Conservation (phyloP, 2,113 vertebrate genomes). For the Rhodinocichla rosea region DNA sequence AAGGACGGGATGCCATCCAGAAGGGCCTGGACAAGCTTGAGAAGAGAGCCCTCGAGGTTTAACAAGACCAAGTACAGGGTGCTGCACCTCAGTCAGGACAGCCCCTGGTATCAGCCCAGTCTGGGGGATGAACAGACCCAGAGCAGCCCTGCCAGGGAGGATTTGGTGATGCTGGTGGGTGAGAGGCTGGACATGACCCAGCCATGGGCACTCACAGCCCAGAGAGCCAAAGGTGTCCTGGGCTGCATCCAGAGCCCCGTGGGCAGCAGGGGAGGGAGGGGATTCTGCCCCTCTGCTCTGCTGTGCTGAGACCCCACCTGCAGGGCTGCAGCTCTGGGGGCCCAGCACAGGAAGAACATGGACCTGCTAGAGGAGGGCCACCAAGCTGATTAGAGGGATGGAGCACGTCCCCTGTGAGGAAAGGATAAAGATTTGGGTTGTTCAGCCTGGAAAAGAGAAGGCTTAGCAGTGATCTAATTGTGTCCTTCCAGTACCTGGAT, state of each 20-base stretch:
- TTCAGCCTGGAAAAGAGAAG: background rate
- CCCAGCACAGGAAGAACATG: too few species aligned
- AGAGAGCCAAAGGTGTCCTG: too few species aligned
- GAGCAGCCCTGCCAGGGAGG: rapidly evolving
- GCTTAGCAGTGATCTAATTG: background rate
- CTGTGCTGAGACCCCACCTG: too few species aligned
- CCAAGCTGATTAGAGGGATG: too few species aligned
- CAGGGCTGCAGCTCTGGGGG: too few species aligned
- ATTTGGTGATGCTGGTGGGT: rapidly evolving
- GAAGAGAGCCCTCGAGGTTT: background rate
- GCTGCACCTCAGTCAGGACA: background rate
- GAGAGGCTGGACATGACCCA: background rate
- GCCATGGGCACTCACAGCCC: too few species aligned
- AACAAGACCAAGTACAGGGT: background rate
- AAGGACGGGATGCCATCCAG: background rate
- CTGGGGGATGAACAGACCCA: background rate
- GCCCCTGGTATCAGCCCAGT: rapidly evolving
- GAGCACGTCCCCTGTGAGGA: too few species aligned
- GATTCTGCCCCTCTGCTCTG: too few species aligned
- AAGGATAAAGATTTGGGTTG: too few species aligned
- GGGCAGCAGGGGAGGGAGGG: too few species aligned
- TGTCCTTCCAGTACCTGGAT: background rate
- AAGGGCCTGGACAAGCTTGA: background rate
- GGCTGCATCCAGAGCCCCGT: too few species aligned
- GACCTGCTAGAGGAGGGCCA: too few species aligned